Percentiles rank a stretch among this genome's conserved stretches.
Conservation (phyloP, 92 coral and sea anemone species). For the Scolanthus callimorphus region DNA sequence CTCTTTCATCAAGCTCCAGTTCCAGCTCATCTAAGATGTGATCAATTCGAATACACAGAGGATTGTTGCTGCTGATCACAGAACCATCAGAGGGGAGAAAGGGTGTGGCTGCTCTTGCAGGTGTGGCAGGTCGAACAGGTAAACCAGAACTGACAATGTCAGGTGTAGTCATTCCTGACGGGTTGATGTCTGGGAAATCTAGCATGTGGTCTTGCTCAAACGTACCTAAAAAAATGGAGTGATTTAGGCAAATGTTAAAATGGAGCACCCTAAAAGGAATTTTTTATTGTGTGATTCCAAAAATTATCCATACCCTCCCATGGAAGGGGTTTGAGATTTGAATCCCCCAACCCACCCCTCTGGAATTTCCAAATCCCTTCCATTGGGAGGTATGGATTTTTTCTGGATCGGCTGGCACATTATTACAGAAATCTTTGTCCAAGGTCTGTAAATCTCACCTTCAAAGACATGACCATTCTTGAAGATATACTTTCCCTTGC, state of each 20-base stretch:
- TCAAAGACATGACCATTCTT: constrained; percentile 95
- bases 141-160: constrained; percentile 79
- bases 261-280: too few relatives aligned
- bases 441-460: too few relatives aligned
- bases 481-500: constrained; percentile 90
- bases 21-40: constrained; percentile 76
- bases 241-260: too few relatives aligned
- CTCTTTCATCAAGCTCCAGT: constrained; percentile 71
- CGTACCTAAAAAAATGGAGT: constrained; percentile 49
- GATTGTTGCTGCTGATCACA: constrained; percentile 48
- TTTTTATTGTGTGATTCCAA: too few relatives aligned
- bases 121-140: constrained; percentile 76
- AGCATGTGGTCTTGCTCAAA: constrained; percentile 99
- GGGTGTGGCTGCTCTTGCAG: constrained; percentile 73
- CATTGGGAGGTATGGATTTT: too few relatives aligned
- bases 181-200: constrained; percentile 92
- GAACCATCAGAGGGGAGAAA: constrained; percentile 54
- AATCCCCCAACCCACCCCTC: too few relatives aligned
- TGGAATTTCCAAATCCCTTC: too few relatives aligned
- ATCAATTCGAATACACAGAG: constrained; percentile 71
- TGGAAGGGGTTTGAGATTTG: too few relatives aligned
- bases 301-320: too few relatives aligned
- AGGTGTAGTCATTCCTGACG: constrained; percentile 95
- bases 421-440: too few relatives aligned
- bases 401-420: too few relatives aligned